phyloP scores from a whole-genome alignment of 2,888 invertebrate genomes.

The Marasmarcha lunaedactyla region DNA sequence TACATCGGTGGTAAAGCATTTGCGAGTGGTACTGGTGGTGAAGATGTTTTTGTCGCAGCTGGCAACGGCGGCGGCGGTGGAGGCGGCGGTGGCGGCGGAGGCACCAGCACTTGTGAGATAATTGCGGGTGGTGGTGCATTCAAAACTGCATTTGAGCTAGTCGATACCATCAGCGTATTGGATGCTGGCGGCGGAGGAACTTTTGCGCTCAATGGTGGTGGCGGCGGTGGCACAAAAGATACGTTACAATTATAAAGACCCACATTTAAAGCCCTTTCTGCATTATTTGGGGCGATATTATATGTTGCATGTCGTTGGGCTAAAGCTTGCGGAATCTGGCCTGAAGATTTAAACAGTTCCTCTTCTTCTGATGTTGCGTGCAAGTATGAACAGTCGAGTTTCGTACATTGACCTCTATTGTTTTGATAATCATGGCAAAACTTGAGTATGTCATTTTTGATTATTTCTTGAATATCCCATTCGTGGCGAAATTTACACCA shows the following conservation, averaged over 20 bases:
- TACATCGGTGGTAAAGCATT: not conserved
- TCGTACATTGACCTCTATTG: not conserved
- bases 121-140: not conserved
- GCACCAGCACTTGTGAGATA: not conserved
- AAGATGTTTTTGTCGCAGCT: not conserved
- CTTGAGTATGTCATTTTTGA: not conserved
- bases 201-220: not conserved
- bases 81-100: not conserved
- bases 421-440: slow-evolving; percentile 1
- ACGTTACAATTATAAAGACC: too few relatives aligned
- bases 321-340: not conserved
- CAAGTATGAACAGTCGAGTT: not conserved
- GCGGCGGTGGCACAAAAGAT: too few relatives aligned
- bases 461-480: not conserved
- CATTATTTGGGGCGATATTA: too few relatives aligned
- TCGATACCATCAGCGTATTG: not conserved
- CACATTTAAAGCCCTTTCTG: too few relatives aligned
- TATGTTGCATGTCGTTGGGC: not conserved
- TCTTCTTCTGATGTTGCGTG: not conserved
- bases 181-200: not conserved
- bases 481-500: not conserved
- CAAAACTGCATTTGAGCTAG: not conserved
- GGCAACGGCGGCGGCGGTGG: not conserved
- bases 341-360: not conserved
- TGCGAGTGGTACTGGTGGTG: too few relatives aligned